Evolutionary conservation across 2,888 invertebrate species (phyloP), one percentile per base, ranked within the genome.

Genomic region (Drepana falcataria): DNA sequence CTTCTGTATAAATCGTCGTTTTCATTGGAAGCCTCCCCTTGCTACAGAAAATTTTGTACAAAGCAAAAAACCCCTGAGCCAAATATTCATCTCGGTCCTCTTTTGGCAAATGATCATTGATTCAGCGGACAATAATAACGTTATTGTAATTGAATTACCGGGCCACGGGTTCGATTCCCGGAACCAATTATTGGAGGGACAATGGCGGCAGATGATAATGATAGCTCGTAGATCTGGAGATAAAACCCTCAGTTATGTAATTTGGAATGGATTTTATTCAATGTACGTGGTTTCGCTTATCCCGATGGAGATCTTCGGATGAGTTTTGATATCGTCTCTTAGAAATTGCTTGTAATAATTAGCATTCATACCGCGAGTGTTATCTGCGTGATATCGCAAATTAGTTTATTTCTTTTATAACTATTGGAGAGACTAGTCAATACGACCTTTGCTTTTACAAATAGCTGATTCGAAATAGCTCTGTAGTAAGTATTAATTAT

Each of bases 121-220:
- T 51, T 67, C 65, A 63, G 62, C 57, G 59, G 54, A 53, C 57
- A 69, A 71, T 70, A 72, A 72, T 72, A 72, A 68, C 60, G 63
- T 71, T 73, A 75, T 74, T 73, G 74, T 76, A 64, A 76, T 74
- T 71, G 67, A 74, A 76, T 76, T 74, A 76, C 66, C 60, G 57
- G 55, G 61, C 54, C 58, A 58, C 52, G 68, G 62, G 68, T 73
- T 74, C 68, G 66, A 76, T 74, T 68, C 71, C 60, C 59, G 58
- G 59, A 52, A 63, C 65, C 73, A 70, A 72, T 76, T 73, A 75
- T 64, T 63, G 56, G 58, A 54, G 58, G 65, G 61, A 76, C 74
- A 76, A 76, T 69, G 64, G 62, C 52, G 52, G 63, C 60, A 66
- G 72, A 70, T 67, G 60, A 65, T 69, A 71, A 55, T 57, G 55